Conservation (phyloP, 2,113 vertebrate genomes). For the Nymphicus hollandicus region DNA sequence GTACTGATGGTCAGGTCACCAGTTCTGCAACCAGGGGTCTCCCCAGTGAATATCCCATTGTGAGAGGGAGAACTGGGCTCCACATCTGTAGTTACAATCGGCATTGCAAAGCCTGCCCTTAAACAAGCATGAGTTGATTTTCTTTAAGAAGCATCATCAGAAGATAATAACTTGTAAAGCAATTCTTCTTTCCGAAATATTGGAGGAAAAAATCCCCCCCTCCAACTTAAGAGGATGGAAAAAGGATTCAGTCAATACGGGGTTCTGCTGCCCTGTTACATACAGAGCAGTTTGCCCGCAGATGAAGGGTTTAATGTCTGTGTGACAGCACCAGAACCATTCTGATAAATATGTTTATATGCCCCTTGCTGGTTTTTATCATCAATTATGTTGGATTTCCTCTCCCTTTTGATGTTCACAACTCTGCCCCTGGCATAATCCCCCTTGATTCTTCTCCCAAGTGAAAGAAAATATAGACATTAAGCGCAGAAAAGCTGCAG, state of each 20-base stretch:
- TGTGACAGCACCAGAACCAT: neutral
- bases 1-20: neutral
- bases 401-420: conserved; percentile 44
- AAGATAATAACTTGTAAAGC: neutral
- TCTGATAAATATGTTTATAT: conserved; percentile 40
- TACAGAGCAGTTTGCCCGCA: neutral
- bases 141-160: neutral
- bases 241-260: neutral
- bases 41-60: fast-evolving
- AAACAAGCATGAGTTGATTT: neutral
- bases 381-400: conserved; percentile 35
- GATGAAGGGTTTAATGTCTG: neutral
- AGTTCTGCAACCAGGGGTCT: neutral
- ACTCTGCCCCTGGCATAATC: conserved; percentile 7
- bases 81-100: neutral
- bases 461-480: neutral
- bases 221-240: neutral
- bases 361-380: conserved; percentile 50
- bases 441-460: conserved; percentile 44
- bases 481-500: neutral
- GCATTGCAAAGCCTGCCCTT: neutral
- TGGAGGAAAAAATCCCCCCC: neutral
- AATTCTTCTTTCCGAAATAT: neutral
- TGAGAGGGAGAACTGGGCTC: neutral
- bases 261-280: neutral